A percentile compares a stretch with the other conserved stretches of the same genome.
These are phyloP conservation scores for Sebastes paucispinis DNA, from an alignment of 2,797 vertebrate species.

Conservation along the genomic window DNA sequence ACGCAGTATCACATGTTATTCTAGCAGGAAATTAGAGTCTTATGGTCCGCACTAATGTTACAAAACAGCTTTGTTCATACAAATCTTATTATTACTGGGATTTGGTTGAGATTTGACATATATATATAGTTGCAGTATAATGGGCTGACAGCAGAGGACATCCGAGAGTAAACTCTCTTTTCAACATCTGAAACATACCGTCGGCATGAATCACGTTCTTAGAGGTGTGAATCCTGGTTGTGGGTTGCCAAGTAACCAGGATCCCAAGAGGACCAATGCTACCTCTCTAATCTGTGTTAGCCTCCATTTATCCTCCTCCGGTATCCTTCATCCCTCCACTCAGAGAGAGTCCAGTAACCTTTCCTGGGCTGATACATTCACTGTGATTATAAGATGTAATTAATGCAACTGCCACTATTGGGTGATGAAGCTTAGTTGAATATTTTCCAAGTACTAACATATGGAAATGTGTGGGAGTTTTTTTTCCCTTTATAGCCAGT, in stretches of 20 bases:
- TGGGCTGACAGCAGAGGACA: constrained; percentile 62
- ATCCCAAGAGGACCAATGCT: constrained; percentile 70
- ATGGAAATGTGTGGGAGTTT: constrained; percentile 38
- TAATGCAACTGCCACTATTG: background rate
- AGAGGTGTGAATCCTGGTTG: constrained; percentile 74
- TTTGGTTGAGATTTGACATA: constrained; percentile 6
- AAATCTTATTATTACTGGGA: background rate
- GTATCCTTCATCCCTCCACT: constrained; percentile 20
- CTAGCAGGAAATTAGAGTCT: background rate
- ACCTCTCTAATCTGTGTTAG: constrained; percentile 67
- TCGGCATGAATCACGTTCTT: constrained; percentile 68
- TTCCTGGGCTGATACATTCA: constrained; percentile 25
- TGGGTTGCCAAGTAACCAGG: constrained; percentile 83
- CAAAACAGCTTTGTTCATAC: background rate
- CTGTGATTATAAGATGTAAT: constrained; percentile 10
- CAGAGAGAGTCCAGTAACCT: constrained; percentile 27
- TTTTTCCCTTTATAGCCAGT: constrained; percentile 24
- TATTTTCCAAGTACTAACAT: constrained; percentile 40
- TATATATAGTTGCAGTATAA: constrained; percentile 36
- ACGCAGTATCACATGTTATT: background rate
- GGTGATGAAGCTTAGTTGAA: constrained; percentile 1
- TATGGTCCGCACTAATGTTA: background rate
- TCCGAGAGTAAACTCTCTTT: constrained; percentile 45
- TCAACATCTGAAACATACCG: constrained; percentile 29
- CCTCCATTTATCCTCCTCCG: constrained; percentile 53